Base-by-base conservation (phyloP, 1,140 invertebrate species). In the Macrocentrus cingulum region DNA sequence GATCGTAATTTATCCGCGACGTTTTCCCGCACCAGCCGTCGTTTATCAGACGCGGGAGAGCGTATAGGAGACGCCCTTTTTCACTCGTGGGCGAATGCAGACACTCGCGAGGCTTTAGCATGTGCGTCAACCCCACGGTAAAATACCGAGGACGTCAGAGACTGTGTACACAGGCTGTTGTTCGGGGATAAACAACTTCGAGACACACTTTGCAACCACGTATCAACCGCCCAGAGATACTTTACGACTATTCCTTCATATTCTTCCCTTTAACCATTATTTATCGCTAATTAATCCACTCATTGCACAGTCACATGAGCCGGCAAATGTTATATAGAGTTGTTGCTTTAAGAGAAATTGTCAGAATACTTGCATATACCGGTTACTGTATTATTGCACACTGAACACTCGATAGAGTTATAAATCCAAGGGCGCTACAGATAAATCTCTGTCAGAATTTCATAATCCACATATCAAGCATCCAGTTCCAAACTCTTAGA, bases 1-100 rank as follows among this genome's bases (percentile, higher is more conserved):
- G 66, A 53, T 68, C 68, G 65, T 75, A 72, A 71, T 74, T 75
- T 69, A 72, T 75, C 70, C 69, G 37, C 36, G 36, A 15, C 25
- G 25, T 29, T 59, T 59, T 34, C 55, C 50, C 2, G 34, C 19
- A 34, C 60, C 34, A 55, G 46, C 25, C 36, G 39, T 50, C 36
- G 19, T 39, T 5, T 37, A 42, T 48, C 53, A 51, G 48, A 13
- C 23, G 5, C 25, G 39, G 15, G 39, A 36, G 9, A 18, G 6
- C 13, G 37, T 53, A 53, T 15, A 51, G 50, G 32, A 54, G 50
- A 55, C 36, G 59, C 51, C 48, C 52, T 50, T 62, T 60, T 67
- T 62, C 60, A 42, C 56, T 63, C 59, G 59, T 60, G 29, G 29
- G 48, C 29, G 48, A 2, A 36, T 9, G 16, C 13, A 18, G 15